Evolutionary conservation across 1,140 invertebrate genomes (phyloP).

Genomic region (Sminthurides bifidus): DNA sequence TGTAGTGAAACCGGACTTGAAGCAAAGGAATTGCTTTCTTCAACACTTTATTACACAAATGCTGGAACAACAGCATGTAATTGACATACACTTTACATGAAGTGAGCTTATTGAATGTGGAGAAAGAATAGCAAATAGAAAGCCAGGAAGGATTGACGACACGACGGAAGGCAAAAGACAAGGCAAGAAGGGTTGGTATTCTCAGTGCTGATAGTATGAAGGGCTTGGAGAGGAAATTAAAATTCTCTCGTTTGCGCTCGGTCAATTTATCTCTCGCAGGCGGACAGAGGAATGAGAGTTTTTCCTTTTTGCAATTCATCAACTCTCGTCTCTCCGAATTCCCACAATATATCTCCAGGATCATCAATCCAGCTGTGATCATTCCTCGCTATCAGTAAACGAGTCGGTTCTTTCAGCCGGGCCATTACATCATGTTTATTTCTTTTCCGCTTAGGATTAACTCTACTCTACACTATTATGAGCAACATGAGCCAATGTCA

Average conservation of each 20-base stretch:
- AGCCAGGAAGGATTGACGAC: neutral
- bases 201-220: slow-evolving; percentile 3
- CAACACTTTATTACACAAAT: too few relatives aligned
- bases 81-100: neutral
- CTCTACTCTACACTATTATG: too few relatives aligned
- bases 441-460: too few relatives aligned
- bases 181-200: neutral
- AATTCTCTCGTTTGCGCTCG: slow-evolving; percentile 30
- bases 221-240: slow-evolving; percentile 29
- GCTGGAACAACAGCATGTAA: too few relatives aligned
- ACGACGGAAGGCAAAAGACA: neutral
- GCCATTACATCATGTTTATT: neutral
- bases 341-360: slow-evolving; percentile 32
- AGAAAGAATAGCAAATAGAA: neutral
- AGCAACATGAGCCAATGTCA: too few relatives aligned
- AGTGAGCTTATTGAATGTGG: neutral
- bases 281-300: slow-evolving; percentile 32
- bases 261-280: slow-evolving; percentile 30
- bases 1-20: too few relatives aligned
- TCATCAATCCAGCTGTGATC: slow-evolving; percentile 32
- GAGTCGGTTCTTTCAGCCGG: neutral
- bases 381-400: slow-evolving; percentile 7
- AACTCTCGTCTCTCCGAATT: slow-evolving; percentile 25
- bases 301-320: slow-evolving; percentile 33
- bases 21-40: too few relatives aligned